Percentiles rank a stretch among this genome's conserved stretches.
These are phyloP conservation scores for Gracilinanus agilis DNA, from an alignment of 2,113 vertebrate genomes.

Conservation along the genomic window DNA sequence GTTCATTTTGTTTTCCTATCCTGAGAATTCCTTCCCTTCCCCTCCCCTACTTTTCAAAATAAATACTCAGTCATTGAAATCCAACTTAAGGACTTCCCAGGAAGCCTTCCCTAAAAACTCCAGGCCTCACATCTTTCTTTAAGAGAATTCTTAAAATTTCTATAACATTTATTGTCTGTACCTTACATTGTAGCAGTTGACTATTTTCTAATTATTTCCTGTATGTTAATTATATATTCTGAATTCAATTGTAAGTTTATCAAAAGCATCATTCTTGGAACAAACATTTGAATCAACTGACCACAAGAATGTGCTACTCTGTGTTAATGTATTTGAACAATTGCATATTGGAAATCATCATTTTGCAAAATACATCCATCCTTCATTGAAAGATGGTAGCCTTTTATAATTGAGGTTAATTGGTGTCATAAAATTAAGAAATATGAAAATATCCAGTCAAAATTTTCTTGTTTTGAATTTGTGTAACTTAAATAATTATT, in stretches of 20 bases:
- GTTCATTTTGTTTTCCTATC: not conserved
- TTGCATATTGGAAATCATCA: not conserved
- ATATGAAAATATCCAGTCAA: not conserved
- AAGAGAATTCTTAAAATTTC: not conserved
- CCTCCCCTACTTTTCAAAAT: not conserved
- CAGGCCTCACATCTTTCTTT: not conserved
- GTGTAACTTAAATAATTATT: constrained; percentile 36
- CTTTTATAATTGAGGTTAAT: constrained; percentile 7
- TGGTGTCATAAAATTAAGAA: constrained; percentile 34
- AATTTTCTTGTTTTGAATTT: constrained; percentile 3
- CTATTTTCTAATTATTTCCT: not conserved
- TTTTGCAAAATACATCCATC: constrained; percentile 52
- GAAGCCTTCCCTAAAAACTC: not conserved
- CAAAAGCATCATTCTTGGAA: not conserved
- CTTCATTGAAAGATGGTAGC: constrained; percentile 46
- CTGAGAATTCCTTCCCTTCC: not conserved
- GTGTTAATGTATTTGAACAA: not conserved
- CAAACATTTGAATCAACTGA: no score
- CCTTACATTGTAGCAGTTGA: not conserved
- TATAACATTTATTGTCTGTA: not conserved
- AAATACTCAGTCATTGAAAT: not conserved
- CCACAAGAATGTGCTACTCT: not conserved
- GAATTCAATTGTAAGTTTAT: constrained; percentile 14
- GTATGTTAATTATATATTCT: not conserved
- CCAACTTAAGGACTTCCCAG: not conserved